Conservation (phyloP, 2,113 vertebrate species). For the Actenoides lindsayi region DNA sequence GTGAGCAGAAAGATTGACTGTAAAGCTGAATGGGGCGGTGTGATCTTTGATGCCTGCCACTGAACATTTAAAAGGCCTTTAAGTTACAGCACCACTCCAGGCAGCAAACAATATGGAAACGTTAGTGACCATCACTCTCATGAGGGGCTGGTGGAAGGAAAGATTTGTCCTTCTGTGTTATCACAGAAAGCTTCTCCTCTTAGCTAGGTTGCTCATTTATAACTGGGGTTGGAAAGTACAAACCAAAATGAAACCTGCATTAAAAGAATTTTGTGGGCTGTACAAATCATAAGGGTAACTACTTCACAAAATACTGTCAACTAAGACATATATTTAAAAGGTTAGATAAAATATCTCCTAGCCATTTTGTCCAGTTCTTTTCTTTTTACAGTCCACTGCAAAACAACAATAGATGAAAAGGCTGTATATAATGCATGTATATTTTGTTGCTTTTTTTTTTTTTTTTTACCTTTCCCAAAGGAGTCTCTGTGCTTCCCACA, state of each 20-base stretch:
- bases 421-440: slow-evolving; percentile 63
- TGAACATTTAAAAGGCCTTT: background rate
- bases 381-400: slow-evolving; percentile 75
- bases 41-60: background rate
- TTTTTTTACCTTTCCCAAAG: slow-evolving; percentile 81
- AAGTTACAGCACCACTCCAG: background rate
- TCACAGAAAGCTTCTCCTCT: background rate
- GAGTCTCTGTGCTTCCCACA: slow-evolving; percentile 85
- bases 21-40: accelerated
- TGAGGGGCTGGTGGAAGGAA: background rate
- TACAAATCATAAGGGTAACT: slow-evolving; percentile 45
- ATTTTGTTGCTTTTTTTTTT: slow-evolving; percentile 52
- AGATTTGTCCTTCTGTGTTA: background rate
- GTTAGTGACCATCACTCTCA: background rate
- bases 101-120: background rate
- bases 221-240: background rate
- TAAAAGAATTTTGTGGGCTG: slow-evolving; percentile 60
- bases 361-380: slow-evolving; percentile 50
- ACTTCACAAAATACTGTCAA: slow-evolving; percentile 61
- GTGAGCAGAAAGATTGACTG: background rate
- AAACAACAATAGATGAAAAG: slow-evolving; percentile 73
- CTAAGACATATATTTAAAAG: slow-evolving; percentile 63
- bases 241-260: slow-evolving; percentile 17
- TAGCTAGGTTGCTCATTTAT: slow-evolving; percentile 32
- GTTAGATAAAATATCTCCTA: slow-evolving; percentile 70